Evolutionary conservation across 2,113 vertebrate genomes (phyloP).

Genomic region (Halichoeres trimaculatus): DNA sequence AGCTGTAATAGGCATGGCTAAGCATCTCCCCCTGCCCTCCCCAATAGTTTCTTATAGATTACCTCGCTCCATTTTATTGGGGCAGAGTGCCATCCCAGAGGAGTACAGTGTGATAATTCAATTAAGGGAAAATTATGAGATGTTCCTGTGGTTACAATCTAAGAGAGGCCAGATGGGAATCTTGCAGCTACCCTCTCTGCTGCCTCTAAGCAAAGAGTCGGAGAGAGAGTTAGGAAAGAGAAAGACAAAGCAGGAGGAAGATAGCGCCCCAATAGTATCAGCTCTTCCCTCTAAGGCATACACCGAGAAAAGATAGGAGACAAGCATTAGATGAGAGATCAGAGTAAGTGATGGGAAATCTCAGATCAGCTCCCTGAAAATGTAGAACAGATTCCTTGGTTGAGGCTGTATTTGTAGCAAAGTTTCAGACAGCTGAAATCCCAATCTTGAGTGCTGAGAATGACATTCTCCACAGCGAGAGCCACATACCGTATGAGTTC

Average conservation of each 20-base stretch:
- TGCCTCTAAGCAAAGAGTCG: constrained; percentile 33
- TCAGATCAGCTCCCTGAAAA: constrained; percentile 44
- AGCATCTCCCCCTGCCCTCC: constrained; percentile 63
- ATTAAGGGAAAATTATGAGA: constrained; percentile 75
- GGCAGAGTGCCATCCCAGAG: constrained; percentile 58
- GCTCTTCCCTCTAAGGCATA: constrained; percentile 30
- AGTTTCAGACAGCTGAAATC: constrained; percentile 31
- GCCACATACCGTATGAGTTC: constrained; percentile 21
- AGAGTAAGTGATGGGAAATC: constrained; percentile 37
- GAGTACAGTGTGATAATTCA: constrained; percentile 76
- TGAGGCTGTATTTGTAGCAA: constrained; percentile 9
- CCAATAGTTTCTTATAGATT: constrained; percentile 73
- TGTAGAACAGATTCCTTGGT: constrained; percentile 26
- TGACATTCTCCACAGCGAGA: constrained; percentile 18
- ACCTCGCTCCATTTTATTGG: constrained; percentile 71
- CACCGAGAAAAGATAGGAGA: constrained; percentile 22
- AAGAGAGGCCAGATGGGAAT: constrained; percentile 47
- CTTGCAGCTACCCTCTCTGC: constrained; percentile 1
- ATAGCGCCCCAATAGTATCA: constrained; percentile 12
- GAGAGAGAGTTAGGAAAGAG: constrained; percentile 17
- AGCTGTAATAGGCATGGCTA: constrained; percentile 77
- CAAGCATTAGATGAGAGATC: constrained; percentile 24
- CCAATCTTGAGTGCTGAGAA: constrained; percentile 20
- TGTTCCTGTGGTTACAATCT: constrained; percentile 65
- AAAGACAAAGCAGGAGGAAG: constrained; percentile 22